Evolutionary conservation across 2,797 vertebrate genomes (phyloP), one percentile per base, ranked within the genome.

Genomic region (Benthosema pterotum): DNA sequence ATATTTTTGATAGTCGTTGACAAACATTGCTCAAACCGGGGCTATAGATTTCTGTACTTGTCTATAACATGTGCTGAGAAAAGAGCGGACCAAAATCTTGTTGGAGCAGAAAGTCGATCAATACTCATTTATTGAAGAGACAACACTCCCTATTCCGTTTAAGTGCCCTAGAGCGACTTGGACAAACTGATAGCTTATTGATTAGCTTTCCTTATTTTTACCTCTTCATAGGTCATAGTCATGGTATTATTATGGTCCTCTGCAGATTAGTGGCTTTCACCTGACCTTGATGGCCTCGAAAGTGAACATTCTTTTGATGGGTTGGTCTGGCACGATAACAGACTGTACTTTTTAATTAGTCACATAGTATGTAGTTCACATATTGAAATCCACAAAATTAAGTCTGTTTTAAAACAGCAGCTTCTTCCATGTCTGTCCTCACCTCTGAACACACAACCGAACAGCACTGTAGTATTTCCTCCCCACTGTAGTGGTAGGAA

Each of bases 71-170:
- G 3, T 71, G n/a, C 55, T 56, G 46, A 78, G 49, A 54, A 38
- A 14, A 57, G 16, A 55, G 56, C 17, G 14, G 62, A 72, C 14
- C 52, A 42, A 60, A 63, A 61, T 70, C 54, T 11, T 19, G 49
- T 64, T 38, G 32, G 43, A 58, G 32, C 46, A 57, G 28, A 47
- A n/a, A 69, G 55, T 64, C 8, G 5, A 77, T 86, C 71, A 51
- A 72, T 72, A 43, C 38, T 71, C 53, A 76, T 82, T 73, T 57
- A 72, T 55, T 7, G 32, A 74, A 67, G 63, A 77, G 78, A 82
- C 54, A 32, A 67, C 63, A 46, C 46, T 56, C 55, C 49, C 42
- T 51, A 53, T 80, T 65, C 66, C 65, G 65, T 69, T 69, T 52
- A 68, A 71, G 60, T 60, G 68, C 65, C 74, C 49, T 59, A 65